phyloP scores from a whole-genome alignment of 2,888 invertebrate genomes.

The Amorpha juglandis region DNA sequence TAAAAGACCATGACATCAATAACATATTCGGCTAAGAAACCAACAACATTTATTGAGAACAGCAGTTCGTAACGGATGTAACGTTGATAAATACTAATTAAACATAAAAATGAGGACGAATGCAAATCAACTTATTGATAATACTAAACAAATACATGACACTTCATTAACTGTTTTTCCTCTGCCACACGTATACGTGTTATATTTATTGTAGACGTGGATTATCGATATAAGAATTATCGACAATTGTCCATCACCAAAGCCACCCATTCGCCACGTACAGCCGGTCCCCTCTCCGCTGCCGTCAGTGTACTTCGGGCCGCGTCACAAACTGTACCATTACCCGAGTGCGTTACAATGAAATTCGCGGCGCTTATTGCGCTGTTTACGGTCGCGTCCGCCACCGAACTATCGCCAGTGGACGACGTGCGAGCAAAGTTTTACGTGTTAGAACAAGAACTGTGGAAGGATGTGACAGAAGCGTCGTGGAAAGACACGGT shows the following conservation, averaged over 20 bases:
- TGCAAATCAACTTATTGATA: background rate
- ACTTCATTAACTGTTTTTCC: background rate
- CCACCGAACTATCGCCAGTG: constrained; percentile 71
- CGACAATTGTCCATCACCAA: constrained; percentile 53
- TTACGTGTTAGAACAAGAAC: constrained; percentile 81
- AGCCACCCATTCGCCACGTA: constrained; percentile 54
- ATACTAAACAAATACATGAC: constrained; percentile 4
- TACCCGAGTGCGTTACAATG: constrained; percentile 53
- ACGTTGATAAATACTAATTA: constrained; percentile 16
- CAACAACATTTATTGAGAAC: too few relatives aligned
- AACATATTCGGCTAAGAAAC: background rate
- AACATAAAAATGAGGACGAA: constrained; percentile 2
- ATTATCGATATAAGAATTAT: constrained; percentile 34
- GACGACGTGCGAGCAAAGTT: constrained; percentile 86
- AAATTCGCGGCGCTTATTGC: constrained; percentile 64
- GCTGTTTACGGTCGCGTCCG: constrained; percentile 55
- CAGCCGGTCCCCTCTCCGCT: constrained; percentile 62
- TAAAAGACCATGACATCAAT: constrained; percentile 5
- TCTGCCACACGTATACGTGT: background rate
- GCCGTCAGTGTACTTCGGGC: constrained; percentile 53
- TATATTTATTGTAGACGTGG: background rate
- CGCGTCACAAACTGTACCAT: constrained; percentile 56
- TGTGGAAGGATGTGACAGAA: constrained; percentile 76
- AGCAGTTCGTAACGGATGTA: background rate
- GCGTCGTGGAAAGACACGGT: constrained; percentile 65